Evolutionary conservation across 2,797 vertebrate species (phyloP).

Genomic region (Sebastes taczanowskii): DNA sequence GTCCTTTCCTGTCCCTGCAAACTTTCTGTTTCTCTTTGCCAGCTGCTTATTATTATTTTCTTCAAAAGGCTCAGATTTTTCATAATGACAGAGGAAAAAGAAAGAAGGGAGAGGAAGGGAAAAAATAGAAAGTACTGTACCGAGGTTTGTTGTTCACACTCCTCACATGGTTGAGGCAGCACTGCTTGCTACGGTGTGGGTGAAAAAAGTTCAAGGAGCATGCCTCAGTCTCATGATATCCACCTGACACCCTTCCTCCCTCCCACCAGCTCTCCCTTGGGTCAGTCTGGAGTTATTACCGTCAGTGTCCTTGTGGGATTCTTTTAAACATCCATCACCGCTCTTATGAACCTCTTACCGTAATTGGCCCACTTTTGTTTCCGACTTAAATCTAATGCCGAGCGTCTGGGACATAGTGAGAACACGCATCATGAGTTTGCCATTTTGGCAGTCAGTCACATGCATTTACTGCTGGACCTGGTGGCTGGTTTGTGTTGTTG

Average conservation of each 20-base stretch:
- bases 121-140: conserved; percentile 17
- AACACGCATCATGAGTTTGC: conserved; percentile 64
- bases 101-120: not conserved
- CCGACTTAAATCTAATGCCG: conserved; percentile 66
- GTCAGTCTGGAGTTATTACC: conserved; percentile 67
- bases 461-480: conserved; percentile 22
- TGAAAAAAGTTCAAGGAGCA: conserved; percentile 72
- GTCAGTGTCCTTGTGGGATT: conserved; percentile 56
- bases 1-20: conserved; percentile 49
- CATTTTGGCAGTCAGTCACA: conserved; percentile 56
- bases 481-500: conserved; percentile 34
- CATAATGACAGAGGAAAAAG: conserved; percentile 24
- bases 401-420: conserved; percentile 61
- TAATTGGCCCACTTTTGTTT: conserved; percentile 70
- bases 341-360: conserved; percentile 63
- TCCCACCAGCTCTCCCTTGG: conserved; percentile 48
- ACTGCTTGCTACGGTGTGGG: conserved; percentile 49
- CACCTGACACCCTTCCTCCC: conserved; percentile 73
- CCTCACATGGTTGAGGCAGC: conserved; percentile 58
- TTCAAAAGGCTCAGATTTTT: conserved; percentile 33
- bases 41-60: conserved; percentile 42
- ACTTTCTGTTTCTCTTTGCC: conserved; percentile 29
- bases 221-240: conserved; percentile 80
- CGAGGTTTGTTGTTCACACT: conserved; percentile 59
- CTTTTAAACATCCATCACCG: conserved; percentile 64